Conservation (phyloP, 2,888 invertebrate genomes). For the Chironomus riparius region DNA sequence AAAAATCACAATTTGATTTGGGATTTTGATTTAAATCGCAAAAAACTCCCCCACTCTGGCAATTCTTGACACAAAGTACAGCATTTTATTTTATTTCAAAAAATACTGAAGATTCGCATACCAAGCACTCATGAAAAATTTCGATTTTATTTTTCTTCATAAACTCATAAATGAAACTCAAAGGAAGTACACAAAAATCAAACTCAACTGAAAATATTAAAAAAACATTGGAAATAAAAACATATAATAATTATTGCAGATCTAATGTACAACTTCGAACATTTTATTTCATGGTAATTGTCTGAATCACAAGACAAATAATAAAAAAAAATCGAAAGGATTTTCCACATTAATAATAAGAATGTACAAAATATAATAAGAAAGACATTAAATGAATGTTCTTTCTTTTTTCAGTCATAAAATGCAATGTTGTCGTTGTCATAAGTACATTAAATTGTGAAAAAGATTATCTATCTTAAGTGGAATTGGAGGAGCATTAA, state of each 20-base stretch:
- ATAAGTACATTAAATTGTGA: neutral
- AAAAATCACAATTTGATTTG: too few species aligned
- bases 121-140: too few species aligned
- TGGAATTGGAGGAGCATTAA: too few species aligned
- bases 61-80: too few species aligned
- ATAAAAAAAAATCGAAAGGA: neutral
- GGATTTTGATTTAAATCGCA: too few species aligned
- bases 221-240: neutral
- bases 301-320: neutral
- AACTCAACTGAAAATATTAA: neutral
- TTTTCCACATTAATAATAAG: neutral
- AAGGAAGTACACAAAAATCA: too few species aligned
- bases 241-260: neutral
- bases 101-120: too few species aligned
- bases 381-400: neutral
- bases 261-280: neutral
- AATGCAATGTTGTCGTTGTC: neutral
- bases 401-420: neutral
- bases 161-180: too few species aligned
- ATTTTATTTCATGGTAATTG: neutral
- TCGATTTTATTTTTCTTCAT: too few species aligned
- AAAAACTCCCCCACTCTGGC: too few species aligned
- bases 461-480: too few species aligned
- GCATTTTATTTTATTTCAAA: too few species aligned
- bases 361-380: neutral